Conservation (phyloP, 2,113 vertebrate species). For the Pygoscelis adeliae region DNA sequence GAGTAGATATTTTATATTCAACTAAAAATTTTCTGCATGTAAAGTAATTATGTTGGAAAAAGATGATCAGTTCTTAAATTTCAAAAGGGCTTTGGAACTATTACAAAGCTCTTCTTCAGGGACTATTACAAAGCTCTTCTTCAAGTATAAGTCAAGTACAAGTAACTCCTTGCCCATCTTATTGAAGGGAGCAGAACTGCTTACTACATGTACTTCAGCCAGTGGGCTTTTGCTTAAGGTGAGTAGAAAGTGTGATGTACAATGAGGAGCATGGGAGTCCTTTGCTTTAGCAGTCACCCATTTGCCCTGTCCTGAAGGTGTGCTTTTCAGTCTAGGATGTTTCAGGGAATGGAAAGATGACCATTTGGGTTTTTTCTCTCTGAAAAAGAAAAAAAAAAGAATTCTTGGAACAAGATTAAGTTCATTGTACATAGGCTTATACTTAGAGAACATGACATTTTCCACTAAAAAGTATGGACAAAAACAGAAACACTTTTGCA, state of each 20-base stretch:
- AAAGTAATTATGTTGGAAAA: background rate
- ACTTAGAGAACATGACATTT: background rate
- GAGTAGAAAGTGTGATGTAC: background rate
- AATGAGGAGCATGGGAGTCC: background rate
- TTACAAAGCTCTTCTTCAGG: background rate
- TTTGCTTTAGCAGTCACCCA: background rate
- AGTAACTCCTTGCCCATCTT: background rate
- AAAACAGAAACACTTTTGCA: background rate
- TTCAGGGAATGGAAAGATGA: background rate
- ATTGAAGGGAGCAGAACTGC: background rate
- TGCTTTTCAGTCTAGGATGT: background rate
- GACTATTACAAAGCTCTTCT: background rate
- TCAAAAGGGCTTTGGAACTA: background rate
- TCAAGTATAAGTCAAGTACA: background rate
- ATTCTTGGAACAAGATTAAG: background rate
- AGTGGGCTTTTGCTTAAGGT: background rate
- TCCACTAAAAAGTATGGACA: background rate
- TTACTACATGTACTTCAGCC: background rate
- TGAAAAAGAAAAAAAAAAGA: background rate
- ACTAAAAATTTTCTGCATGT: background rate
- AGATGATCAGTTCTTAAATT: background rate
- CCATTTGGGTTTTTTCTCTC: background rate
- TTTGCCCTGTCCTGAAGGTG: background rate
- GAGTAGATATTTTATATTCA: background rate
- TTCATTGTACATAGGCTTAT: background rate